Percentiles rank a stretch among this genome's conserved stretches.
These are phyloP conservation scores for Rosalia funebris DNA, from an alignment of 2,888 invertebrate species.

Conservation along the genomic window DNA sequence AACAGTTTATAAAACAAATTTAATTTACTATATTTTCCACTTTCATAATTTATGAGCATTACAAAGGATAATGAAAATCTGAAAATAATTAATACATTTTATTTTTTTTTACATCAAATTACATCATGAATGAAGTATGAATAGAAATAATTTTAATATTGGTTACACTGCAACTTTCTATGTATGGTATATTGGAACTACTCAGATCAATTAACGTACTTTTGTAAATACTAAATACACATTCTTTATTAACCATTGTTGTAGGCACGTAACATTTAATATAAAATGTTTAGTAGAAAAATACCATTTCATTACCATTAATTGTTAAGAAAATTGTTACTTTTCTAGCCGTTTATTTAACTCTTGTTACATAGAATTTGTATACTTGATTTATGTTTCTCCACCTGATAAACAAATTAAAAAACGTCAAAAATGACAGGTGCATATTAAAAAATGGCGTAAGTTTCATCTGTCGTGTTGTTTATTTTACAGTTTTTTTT, in stretches of 20 bases:
- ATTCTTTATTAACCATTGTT: too few relatives aligned
- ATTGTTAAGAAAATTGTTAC: too few relatives aligned
- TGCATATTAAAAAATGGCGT: slow-evolving; percentile 31
- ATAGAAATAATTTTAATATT: not conserved
- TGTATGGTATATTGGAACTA: too few relatives aligned
- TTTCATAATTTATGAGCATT: not conserved
- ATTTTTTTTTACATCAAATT: slow-evolving; percentile 23
- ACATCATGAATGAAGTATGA: slow-evolving; percentile 14
- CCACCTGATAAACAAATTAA: slow-evolving; percentile 16
- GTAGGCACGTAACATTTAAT: too few relatives aligned
- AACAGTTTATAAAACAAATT: too few relatives aligned
- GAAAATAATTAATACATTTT: not conserved
- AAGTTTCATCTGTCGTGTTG: slow-evolving; percentile 23
- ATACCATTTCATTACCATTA: too few relatives aligned
- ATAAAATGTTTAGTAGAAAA: too few relatives aligned
- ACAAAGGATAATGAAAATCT: too few relatives aligned
- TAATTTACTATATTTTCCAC: not conserved
- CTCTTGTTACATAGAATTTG: slow-evolving; percentile 7
- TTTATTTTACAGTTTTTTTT: slow-evolving; percentile 28
- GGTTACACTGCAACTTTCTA: slow-evolving; percentile 1
- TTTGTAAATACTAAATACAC: too few relatives aligned
- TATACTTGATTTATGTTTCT: slow-evolving; percentile 5
- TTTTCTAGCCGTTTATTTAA: too few relatives aligned
- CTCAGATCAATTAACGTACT: too few relatives aligned
- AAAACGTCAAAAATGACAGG: slow-evolving; percentile 25